A percentile compares a stretch with the other conserved stretches of the same genome.
phyloP scores from a whole-genome alignment of 2,113 vertebrate genomes.

The Scalopus aquaticus region DNA sequence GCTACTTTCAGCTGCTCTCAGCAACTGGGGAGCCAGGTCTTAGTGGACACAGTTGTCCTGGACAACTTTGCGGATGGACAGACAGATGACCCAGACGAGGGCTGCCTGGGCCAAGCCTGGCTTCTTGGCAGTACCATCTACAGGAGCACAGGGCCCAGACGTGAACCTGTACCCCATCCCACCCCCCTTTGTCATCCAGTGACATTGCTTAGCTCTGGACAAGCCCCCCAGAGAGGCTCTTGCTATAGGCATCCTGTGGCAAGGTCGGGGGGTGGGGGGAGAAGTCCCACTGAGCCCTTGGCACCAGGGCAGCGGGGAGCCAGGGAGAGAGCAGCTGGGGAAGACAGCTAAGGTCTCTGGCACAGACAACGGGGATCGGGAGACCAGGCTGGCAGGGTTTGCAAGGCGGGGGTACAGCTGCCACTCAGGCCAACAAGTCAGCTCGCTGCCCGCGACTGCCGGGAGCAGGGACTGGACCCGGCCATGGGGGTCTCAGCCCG shows the following conservation, averaged over 20 bases:
- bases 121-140: rapidly evolving
- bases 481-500: background rate
- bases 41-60: background rate
- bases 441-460: background rate
- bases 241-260: too few species aligned
- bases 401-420: background rate
- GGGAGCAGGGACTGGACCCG: background rate
- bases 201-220: background rate
- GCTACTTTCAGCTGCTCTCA: background rate
- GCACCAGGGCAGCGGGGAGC: too few species aligned
- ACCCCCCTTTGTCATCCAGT: background rate
- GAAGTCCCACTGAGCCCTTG: too few species aligned
- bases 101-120: background rate
- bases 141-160: rapidly evolving
- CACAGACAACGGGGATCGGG: background rate
- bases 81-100: background rate
- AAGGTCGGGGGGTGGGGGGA: too few species aligned
- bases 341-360: background rate
- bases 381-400: background rate
- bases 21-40: background rate
- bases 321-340: background rate
- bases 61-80: background rate
- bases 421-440: too few species aligned
- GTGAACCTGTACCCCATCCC: background rate
- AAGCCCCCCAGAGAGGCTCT: background rate